Evolutionary conservation across 2,888 invertebrate genomes (phyloP).

Genomic region (Drosophila tanythrix): DNA sequence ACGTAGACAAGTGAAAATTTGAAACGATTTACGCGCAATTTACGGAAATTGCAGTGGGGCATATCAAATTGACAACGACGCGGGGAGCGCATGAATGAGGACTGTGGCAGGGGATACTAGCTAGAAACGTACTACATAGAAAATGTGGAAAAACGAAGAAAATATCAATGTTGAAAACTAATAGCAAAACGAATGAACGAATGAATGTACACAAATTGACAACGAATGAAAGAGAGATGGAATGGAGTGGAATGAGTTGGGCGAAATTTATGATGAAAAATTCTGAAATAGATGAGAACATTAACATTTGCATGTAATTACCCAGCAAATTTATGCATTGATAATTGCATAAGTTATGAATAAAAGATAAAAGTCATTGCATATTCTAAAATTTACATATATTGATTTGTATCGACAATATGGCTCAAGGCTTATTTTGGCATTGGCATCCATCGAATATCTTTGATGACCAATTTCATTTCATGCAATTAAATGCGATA

Average conservation of each 20-base stretch:
- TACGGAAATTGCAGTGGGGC: slow-evolving; percentile 75
- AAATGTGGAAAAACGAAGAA: neutral
- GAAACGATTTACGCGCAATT: slow-evolving; percentile 80
- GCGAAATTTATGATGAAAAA: slow-evolving; percentile 33
- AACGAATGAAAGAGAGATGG: slow-evolving; percentile 14
- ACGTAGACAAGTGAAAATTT: slow-evolving; percentile 81
- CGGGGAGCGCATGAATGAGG: slow-evolving; percentile 5
- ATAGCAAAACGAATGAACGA: slow-evolving; percentile 47
- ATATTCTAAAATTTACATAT: slow-evolving; percentile 20
- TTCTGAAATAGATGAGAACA: slow-evolving; percentile 12
- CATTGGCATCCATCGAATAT: slow-evolving; percentile 14
- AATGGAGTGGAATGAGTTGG: slow-evolving; percentile 5
- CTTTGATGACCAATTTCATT: slow-evolving; percentile 14
- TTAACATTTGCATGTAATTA: slow-evolving; percentile 59
- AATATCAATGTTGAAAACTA: slow-evolving; percentile 58
- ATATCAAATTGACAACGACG: slow-evolving; percentile 71
- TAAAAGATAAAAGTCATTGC: slow-evolving; percentile 8
- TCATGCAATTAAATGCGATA: slow-evolving; percentile 17
- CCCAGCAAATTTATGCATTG: slow-evolving; percentile 45
- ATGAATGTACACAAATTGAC: slow-evolving; percentile 45
- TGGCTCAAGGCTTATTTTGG: slow-evolving; percentile 6
- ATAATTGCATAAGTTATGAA: slow-evolving; percentile 51
- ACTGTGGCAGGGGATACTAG: neutral
- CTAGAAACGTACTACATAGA: slow-evolving; percentile 7
- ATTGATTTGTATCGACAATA: neutral